phyloP scores from a whole-genome alignment of 2,888 invertebrate genomes.

The Bedellia somnulentella region DNA sequence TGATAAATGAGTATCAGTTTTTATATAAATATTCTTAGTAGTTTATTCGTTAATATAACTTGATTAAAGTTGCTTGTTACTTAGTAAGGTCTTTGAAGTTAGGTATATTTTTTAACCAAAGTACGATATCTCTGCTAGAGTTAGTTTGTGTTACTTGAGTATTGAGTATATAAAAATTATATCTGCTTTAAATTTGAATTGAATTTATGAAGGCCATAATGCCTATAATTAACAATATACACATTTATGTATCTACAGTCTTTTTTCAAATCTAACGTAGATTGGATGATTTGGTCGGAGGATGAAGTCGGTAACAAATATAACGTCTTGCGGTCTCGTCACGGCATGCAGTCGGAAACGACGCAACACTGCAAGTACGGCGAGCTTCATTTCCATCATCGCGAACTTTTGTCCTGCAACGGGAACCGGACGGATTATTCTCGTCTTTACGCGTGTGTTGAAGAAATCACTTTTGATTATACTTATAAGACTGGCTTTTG shows the following conservation, averaged over 20 bases:
- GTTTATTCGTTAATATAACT: no score
- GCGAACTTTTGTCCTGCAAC: conserved; percentile 49
- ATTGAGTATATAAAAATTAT: no score
- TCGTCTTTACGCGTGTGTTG: not conserved
- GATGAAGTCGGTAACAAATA: conserved; percentile 17
- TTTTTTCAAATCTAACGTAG: conserved; percentile 16
- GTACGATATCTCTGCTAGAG: no score
- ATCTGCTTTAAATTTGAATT: no score
- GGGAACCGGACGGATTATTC: not conserved
- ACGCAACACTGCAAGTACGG: conserved; percentile 32
- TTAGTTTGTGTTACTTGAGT: no score
- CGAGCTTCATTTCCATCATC: conserved; percentile 42
- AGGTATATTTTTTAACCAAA: no score
- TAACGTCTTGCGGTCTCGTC: conserved; percentile 24
- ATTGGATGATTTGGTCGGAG: conserved; percentile 18
- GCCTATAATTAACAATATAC: not conserved
- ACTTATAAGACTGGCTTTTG: no score
- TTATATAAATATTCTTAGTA: no score
- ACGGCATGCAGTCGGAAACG: conserved; percentile 30
- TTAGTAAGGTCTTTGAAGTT: no score
- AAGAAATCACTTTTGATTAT: not conserved
- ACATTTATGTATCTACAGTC: no score
- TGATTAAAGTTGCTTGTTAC: no score
- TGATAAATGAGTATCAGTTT: no score
- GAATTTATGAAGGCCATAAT: conserved; percentile 5